Conservation (phyloP, 2,113 vertebrate species). For the Phyllostomus hastatus region DNA sequence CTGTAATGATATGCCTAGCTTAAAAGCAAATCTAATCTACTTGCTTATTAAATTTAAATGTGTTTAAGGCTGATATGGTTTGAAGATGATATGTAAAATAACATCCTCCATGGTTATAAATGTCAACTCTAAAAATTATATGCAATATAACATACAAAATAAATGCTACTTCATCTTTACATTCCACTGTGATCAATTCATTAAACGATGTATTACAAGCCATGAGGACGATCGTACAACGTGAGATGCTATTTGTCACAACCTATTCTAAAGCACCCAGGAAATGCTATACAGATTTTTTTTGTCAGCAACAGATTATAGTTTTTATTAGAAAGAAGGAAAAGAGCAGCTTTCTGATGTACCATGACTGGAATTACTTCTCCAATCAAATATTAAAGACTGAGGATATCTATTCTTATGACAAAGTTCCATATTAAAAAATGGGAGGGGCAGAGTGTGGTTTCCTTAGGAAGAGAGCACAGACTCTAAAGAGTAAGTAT, state of each 20-base stretch:
- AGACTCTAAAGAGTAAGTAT: background rate
- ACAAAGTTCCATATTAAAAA: constrained; percentile 28
- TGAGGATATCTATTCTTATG: constrained; percentile 54
- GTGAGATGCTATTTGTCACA: constrained; percentile 81
- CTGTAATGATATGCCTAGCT: constrained; percentile 84
- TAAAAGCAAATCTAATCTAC: constrained; percentile 88
- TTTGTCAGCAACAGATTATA: constrained; percentile 75
- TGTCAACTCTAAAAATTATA: constrained; percentile 86
- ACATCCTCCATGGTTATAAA: constrained; percentile 86
- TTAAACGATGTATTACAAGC: constrained; percentile 83
- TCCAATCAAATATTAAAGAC: constrained; percentile 69
- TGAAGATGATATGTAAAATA: constrained; percentile 87
- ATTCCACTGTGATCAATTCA: constrained; percentile 85
- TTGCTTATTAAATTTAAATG: constrained; percentile 91
- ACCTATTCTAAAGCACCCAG: constrained; percentile 75
- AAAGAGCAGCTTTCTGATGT: constrained; percentile 62
- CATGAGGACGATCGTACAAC: constrained; percentile 76
- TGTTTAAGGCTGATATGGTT: constrained; percentile 87
- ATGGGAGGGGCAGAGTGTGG: accelerated
- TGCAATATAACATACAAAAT: constrained; percentile 84
- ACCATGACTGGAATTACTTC: constrained; percentile 68
- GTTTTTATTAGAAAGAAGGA: constrained; percentile 70
- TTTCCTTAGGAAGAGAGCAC: background rate
- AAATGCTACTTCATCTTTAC: constrained; percentile 83
- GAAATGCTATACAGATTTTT: constrained; percentile 73